Evolutionary conservation across 2,797 vertebrate species (phyloP).

Genomic region (Anguilla anguilla): DNA sequence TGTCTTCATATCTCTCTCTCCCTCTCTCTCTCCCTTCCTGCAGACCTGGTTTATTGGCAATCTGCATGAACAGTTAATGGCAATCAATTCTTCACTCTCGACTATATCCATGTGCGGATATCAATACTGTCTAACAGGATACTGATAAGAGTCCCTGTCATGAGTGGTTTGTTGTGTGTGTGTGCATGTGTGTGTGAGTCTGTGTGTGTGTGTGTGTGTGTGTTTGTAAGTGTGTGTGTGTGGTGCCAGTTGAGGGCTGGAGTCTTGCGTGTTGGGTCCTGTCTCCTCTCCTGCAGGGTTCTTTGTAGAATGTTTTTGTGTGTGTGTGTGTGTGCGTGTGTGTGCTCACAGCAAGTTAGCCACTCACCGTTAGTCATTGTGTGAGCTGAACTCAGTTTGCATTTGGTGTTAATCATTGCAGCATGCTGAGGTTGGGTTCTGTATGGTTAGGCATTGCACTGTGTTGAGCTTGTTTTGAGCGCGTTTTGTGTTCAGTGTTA

Average conservation of each 20-base stretch:
- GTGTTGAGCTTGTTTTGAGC: too few relatives aligned
- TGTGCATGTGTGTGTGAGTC: not conserved
- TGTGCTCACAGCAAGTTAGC: not conserved
- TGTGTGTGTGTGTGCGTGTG: too few relatives aligned
- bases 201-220: slow-evolving; percentile 51
- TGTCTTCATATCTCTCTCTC: slow-evolving; percentile 49
- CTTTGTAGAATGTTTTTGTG: not conserved
- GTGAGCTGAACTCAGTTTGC: not conserved
- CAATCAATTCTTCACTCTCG: slow-evolving; percentile 71
- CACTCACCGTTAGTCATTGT: not conserved
- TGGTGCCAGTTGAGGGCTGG: not conserved
- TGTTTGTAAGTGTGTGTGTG: not conserved
- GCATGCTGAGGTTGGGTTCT: not conserved
- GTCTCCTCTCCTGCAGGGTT: not conserved
- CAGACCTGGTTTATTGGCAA: slow-evolving; percentile 66
- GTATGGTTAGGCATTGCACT: not conserved
- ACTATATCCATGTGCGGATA: slow-evolving; percentile 65
- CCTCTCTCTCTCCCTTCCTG: slow-evolving; percentile 57
- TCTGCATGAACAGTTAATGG: slow-evolving; percentile 73
- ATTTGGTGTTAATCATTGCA: not conserved
- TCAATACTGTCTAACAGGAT: slow-evolving; percentile 41
- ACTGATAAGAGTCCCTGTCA: not conserved
- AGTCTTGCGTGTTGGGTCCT: not conserved
- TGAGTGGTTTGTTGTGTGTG: not conserved
- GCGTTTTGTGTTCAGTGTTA: too few relatives aligned